Percentiles rank a stretch among this genome's conserved stretches.
phyloP scores from a whole-genome alignment of 1,140 invertebrate species.

The Lasioglossum albipes region DNA sequence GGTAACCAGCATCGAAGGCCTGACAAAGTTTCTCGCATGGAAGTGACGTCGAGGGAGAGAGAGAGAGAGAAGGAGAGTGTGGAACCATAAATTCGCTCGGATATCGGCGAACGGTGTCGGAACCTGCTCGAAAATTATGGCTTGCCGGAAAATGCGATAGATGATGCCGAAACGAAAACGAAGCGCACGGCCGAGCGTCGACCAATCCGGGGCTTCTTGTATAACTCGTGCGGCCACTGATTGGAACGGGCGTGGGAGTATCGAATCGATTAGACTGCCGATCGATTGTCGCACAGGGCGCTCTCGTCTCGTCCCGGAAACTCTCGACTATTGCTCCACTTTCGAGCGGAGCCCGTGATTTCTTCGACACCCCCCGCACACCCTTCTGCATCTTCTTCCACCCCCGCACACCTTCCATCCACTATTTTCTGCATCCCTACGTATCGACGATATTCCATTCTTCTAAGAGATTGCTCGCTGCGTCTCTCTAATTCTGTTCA shows the following conservation, averaged over 20 bases:
- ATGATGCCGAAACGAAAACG: conserved; percentile 58
- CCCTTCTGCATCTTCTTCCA: conserved; percentile 1
- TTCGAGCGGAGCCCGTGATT: conserved; percentile 45
- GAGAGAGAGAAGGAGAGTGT: conserved; percentile 23
- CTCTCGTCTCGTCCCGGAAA: conserved; percentile 46
- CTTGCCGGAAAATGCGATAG: conserved; percentile 56
- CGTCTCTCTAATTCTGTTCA: not conserved
- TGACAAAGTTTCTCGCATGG: no score
- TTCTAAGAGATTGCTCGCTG: not conserved
- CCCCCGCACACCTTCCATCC: not conserved
- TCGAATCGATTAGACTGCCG: conserved; percentile 61
- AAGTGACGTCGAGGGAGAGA: not conserved
- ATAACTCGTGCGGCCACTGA: conserved; percentile 47
- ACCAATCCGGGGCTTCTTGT: conserved; percentile 50
- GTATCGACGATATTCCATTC: not conserved
- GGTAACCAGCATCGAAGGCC: no score
- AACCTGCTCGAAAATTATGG: conserved; percentile 53
- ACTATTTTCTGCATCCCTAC: not conserved
- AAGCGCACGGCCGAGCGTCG: conserved; percentile 31
- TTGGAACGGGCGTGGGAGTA: conserved; percentile 60
- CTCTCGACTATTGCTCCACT: conserved; percentile 51
- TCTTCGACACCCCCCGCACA: conserved; percentile 14
- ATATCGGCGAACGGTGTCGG: conserved; percentile 27
- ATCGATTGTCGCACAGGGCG: conserved; percentile 48
- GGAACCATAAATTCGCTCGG: conserved; percentile 48